Evolutionary conservation across 2,113 vertebrate genomes (phyloP).

Genomic region (Orthonyx spaldingii): DNA sequence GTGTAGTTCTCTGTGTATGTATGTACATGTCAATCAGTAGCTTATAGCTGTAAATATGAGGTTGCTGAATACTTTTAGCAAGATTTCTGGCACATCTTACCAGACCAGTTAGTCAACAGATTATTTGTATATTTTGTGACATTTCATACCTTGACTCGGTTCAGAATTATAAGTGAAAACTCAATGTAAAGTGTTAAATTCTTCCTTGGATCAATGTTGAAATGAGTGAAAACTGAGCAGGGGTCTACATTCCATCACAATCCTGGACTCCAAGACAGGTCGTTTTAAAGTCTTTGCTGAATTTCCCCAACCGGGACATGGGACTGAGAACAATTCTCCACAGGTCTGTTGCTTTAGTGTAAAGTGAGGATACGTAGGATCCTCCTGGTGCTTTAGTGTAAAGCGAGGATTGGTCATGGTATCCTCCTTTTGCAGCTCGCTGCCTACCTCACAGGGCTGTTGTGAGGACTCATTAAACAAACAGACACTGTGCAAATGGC

Average conservation of each 20-base stretch:
- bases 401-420: not conserved
- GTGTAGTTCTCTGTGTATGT: not conserved
- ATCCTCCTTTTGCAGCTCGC: not conserved
- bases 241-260: not conserved
- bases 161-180: constrained; percentile 1
- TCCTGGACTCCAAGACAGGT: not conserved
- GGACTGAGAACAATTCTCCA: not conserved
- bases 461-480: constrained; percentile 59
- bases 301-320: not conserved
- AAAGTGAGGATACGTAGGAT: not conserved
- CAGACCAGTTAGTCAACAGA: not conserved
- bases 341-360: not conserved
- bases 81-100: not conserved
- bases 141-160: not conserved
- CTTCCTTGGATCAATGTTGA: not conserved
- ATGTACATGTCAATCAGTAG: not conserved
- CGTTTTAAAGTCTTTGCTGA: not conserved
- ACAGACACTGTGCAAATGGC: not conserved
- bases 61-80: not conserved
- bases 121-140: not conserved
- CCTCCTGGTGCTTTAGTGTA: not conserved
- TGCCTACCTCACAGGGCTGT: constrained; percentile 60
- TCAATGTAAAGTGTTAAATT: not conserved
- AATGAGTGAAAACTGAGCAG: not conserved
- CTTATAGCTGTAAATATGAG: not conserved